Percentiles rank a stretch among this genome's conserved stretches.
Conservation (phyloP, 2,113 vertebrate genomes). For the Anhinga anhinga region DNA sequence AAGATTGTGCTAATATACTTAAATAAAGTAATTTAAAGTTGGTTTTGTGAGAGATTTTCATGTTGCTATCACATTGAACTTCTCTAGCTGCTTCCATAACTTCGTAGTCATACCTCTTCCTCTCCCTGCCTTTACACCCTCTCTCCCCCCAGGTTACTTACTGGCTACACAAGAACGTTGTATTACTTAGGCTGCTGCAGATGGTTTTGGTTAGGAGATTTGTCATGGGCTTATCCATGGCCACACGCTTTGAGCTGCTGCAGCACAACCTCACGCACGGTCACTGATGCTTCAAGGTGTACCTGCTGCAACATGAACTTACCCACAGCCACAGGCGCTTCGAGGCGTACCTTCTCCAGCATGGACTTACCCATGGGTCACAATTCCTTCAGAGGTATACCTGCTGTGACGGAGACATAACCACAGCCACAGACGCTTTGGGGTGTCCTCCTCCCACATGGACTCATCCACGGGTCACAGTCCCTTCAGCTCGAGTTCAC, state of each 20-base stretch:
- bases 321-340: not conserved
- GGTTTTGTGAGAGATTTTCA: conserved; percentile 58
- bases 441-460: not conserved
- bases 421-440: not conserved
- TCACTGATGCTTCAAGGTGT: not conserved
- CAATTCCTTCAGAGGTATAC: not conserved
- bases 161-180: not conserved
- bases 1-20: conserved; percentile 78
- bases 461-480: not conserved
- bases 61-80: not conserved
- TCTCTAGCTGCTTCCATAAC: not conserved
- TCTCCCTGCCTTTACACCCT: not conserved
- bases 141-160: not conserved
- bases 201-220: not conserved
- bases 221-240: not conserved
- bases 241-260: not conserved
- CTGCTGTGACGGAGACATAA: not conserved
- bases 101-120: not conserved
- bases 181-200: not conserved
- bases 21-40: conserved; percentile 77
- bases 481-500: not conserved
- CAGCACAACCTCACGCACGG: not conserved
- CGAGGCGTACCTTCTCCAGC: not conserved
- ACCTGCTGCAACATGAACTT: not conserved
- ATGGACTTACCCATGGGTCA: not conserved